Base-by-base conservation (phyloP, 2,797 vertebrate genomes). In the Pogoniulus pusillus region DNA sequence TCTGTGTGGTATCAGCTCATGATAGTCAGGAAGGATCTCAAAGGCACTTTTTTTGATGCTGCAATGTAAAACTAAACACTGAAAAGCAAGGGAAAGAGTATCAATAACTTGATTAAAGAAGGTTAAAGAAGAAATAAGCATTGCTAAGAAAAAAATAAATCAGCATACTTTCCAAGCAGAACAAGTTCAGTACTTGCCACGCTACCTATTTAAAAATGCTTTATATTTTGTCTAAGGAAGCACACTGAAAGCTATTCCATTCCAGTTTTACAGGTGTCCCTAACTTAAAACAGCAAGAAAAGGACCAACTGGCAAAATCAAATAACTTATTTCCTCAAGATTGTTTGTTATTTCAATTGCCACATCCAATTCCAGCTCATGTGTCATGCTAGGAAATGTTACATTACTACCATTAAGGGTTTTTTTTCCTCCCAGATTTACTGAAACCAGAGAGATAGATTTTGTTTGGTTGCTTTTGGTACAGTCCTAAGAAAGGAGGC, bases 251-350 rank as follows among this genome's bases (percentile, higher is more conserved):
- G 81, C 58, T 27, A 70, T 54, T 85, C 41, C 14, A 14, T 65
- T 92, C 91, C 79, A 45, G 16, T 82, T 86, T 88, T 80, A 95
- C 73, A 91, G 69, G 58, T 75, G 63, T 77, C 74, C 8, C 35
- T 82, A 62, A 90, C 68, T 88, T 76, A 87, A 92, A 92, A 65
- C 89, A 91, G 69, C 89, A 87, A 73, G 57, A 84, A 84, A 82
- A 64, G 87, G 58, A 68, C 82, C 86, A 92, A 87, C 37, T 77
- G 68, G 30, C 78, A 92, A 95, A 91, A 78, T 70, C 35, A 89
- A 94, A 78, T 47, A 74, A 89, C 69, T 11, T 1, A 47, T 76
- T 90, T 94, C 78, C 69, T 93, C 47, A 59, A 55, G 53, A 71
- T 13, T 72, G 27, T 66, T 79, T 82, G 49, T 54, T 80, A 71